phyloP scores from a whole-genome alignment of 2,888 invertebrate species.

The Punctoribates punctum region DNA sequence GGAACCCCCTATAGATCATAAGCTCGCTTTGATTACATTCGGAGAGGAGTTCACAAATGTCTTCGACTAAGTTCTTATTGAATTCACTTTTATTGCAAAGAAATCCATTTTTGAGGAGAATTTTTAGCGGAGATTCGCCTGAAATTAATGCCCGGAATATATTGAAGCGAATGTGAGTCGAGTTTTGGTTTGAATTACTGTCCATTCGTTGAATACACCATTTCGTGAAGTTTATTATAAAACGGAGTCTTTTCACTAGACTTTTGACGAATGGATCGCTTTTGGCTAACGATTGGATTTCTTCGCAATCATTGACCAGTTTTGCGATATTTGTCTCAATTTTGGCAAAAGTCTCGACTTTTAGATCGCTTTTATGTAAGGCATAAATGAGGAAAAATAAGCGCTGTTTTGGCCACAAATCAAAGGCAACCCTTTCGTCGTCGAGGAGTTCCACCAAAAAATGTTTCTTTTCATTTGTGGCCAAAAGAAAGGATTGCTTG shows the following conservation, averaged over 20 bases:
- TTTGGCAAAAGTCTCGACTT: not conserved
- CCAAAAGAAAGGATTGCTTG: conserved; percentile 40
- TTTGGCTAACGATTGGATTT: not conserved
- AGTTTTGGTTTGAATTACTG: conserved; percentile 44
- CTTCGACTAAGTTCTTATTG: conserved; percentile 1
- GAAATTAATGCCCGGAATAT: conserved; percentile 30
- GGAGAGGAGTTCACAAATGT: conserved; percentile 30
- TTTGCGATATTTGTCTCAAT: not conserved
- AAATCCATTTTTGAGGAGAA: conserved; percentile 37
- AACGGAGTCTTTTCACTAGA: conserved; percentile 33
- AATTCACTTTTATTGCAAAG: conserved; percentile 17
- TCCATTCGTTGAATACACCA: conserved; percentile 41
- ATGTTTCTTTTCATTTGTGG: conserved; percentile 40
- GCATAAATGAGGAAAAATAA: not conserved
- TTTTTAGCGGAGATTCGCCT: conserved; percentile 39
- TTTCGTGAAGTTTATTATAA: conserved; percentile 37
- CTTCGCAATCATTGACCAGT: conserved; percentile 4
- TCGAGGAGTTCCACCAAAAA: conserved; percentile 34
- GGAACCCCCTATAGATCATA: conserved; percentile 40
- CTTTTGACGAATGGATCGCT: not conserved
- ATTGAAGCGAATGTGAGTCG: conserved; percentile 39
- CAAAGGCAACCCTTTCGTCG: conserved; percentile 9
- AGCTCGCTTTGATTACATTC: conserved; percentile 31
- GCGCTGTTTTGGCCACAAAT: conserved; percentile 31
- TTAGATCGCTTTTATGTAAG: conserved; percentile 8